Base-by-base conservation (phyloP, 2,888 invertebrate genomes). In the Rhagium mordax region DNA sequence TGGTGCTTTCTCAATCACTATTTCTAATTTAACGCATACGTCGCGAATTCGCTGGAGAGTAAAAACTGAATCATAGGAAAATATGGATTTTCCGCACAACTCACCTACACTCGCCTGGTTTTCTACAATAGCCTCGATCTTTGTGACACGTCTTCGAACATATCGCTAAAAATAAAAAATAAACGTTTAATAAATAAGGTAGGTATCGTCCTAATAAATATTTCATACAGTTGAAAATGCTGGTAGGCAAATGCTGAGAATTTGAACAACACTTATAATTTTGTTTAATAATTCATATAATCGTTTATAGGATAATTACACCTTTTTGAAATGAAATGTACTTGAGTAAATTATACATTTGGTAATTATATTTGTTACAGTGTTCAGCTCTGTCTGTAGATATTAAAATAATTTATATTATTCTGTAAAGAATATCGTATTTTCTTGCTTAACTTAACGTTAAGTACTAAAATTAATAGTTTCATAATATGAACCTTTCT, bases 121-220 rank as follows among this genome's bases (percentile, higher is more conserved):
- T 93, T 81, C 92, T 90, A 88, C 98, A 98, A 87, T 93, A 94
- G 0, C 97, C 98, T 71, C 95, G 92, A 84, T 95, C 94, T 75
- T 91, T 91, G 87, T 95, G 94, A 85, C 98, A 98, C 5, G 94
- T 95, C 18, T 92, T 88, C 0, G 95, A 90, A 84, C 98, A 98
- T 68, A 96, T 92, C 0, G 97, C 97, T 98, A 88, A 15, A 89
- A 86, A 73, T 51, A 64, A 68, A 77, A 57, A 60, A 27, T 27
- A 15, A 21, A 5, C 7, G 49, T 3, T 55, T 18, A 65, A 68
- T 70, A 72, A 70, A 41, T 65, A 20, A 66, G 59, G 21, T 70
- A 29, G n/a, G n/a, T n/a, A n/a, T n/a, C 53, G 24, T 8, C 41
- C 21, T 29, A 20, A 20, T 59, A 15, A 70, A 74, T 64, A 53